Evolutionary conservation across 2,113 vertebrate species (phyloP).

Genomic region (Isurus oxyrinchus): DNA sequence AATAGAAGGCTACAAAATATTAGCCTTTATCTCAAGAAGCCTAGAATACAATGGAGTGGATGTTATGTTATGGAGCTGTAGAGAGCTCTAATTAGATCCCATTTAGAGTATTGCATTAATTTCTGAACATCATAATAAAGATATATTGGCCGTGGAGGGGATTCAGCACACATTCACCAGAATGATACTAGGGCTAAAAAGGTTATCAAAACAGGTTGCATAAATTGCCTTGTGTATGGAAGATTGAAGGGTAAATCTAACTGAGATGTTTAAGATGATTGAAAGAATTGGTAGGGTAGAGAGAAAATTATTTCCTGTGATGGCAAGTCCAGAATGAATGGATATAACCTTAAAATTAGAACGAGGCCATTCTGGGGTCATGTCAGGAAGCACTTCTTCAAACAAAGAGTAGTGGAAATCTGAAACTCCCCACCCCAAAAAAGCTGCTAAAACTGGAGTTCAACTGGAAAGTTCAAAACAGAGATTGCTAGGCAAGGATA

Average conservation of each 20-base stretch:
- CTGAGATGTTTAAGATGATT: background rate
- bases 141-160: no score
- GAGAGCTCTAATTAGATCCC: background rate
- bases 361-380: background rate
- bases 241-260: background rate
- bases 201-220: background rate
- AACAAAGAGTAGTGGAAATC: background rate
- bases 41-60: background rate
- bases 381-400: background rate
- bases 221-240: background rate
- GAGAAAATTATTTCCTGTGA: background rate
- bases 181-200: background rate
- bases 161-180: background rate
- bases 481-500: background rate
- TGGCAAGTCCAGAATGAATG: background rate
- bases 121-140: background rate
- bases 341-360: background rate
- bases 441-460: background rate
- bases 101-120: background rate
- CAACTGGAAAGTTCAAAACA: background rate
- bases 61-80: background rate
- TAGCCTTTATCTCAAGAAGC: background rate
- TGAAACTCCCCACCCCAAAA: background rate
- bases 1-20: no score
- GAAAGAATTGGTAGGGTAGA: background rate